Evolutionary conservation across 2,797 vertebrate species (phyloP), one percentile per base, ranked within the genome.

Genomic region (Peromyscus attwateri): DNA sequence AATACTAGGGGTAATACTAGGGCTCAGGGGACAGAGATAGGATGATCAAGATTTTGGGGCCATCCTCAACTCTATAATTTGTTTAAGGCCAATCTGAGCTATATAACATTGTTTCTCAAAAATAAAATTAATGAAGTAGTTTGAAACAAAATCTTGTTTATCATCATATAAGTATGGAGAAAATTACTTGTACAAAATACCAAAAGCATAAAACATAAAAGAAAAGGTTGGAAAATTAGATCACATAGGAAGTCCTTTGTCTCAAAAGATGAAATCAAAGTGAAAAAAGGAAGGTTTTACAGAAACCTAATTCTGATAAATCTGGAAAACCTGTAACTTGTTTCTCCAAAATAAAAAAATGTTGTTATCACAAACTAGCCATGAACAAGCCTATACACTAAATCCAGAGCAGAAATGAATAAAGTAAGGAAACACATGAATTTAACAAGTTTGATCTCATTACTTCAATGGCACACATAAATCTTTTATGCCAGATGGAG

Each of bases 401-500:
- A 95, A 81, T 93, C 68, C 68, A 87, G 75, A 68, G 49, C 23
- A 91, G 62, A 97, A 37, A 93, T 52, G 29, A 93, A 83, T 66
- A 89, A 87, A 95, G 89, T 70, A 75, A 96, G 57, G n/a, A 95
- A 95, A 95, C 73, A 92, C 5, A n/a, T 88, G 80, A 16, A 89
- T 94, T 40, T 89, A 89, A 96, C 64, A 92, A 85, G n/a, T 87
- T 89, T 93, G 16, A 83, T 91, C 31, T 91, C 60, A 96, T 73
- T 93, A 82, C 89, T 95, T 93, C 87, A 95, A 92, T 46, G 9
- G 77, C 31, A 96, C n/a, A 89, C 14, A 81, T 19, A 92, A 92
- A 95, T 81, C 55, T 95, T 89, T 79, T 85, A 25, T 91, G 82
- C 85, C 95, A 97, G 91, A 96, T 97, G 95, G 95, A 95, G 73